These are phyloP conservation scores for Clivina fossor DNA, from an alignment of 2,888 invertebrate species.

Conservation along the genomic window DNA sequence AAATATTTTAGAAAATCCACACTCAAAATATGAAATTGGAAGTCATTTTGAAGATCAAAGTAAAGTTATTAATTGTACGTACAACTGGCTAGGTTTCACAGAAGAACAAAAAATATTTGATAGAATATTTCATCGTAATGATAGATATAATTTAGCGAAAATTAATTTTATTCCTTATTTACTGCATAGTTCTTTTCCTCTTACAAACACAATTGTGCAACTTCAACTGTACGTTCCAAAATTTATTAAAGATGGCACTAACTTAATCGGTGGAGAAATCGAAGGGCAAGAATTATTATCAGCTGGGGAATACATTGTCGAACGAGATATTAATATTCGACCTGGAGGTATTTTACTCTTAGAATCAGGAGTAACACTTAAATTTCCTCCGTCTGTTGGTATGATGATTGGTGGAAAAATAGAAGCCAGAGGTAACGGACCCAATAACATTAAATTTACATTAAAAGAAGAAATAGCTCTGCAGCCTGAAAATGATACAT, in stretches of 20 bases:
- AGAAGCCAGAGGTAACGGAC: constrained; percentile 77
- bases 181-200: constrained; percentile 85
- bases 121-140: constrained; percentile 80
- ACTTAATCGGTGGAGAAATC: constrained; percentile 86
- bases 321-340: constrained; percentile 90
- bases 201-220: constrained; percentile 78
- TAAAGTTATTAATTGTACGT: constrained; percentile 88
- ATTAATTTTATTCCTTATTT: constrained; percentile 90
- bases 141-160: constrained; percentile 92
- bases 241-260: constrained; percentile 66
- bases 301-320: constrained; percentile 87
- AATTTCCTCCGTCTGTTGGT: constrained; percentile 90
- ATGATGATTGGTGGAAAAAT: constrained; percentile 95
- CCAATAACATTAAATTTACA: constrained; percentile 78
- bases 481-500: constrained; percentile 64
- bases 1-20: constrained; percentile 89
- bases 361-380: constrained; percentile 83
- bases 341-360: constrained; percentile 90
- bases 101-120: constrained; percentile 73
- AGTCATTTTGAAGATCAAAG: constrained; percentile 95
- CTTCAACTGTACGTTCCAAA: constrained; percentile 77
- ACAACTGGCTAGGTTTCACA: constrained; percentile 87
- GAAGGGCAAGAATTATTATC: constrained; percentile 83
- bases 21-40: constrained; percentile 91
- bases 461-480: constrained; percentile 74